phyloP scores from a whole-genome alignment of 2,797 vertebrate species.

The Carapus acus region DNA sequence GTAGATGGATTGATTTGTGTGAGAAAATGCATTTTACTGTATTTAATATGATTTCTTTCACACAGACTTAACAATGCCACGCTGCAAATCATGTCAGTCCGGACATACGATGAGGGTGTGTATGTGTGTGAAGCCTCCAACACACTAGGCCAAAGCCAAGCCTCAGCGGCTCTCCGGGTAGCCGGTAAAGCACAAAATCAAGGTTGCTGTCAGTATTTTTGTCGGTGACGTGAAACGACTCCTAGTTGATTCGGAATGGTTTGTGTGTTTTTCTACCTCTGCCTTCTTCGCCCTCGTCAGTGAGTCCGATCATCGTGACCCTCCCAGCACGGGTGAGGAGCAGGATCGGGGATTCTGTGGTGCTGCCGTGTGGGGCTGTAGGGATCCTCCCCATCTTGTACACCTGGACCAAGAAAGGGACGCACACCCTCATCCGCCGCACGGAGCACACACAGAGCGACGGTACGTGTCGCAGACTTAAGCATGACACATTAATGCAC shows the following conservation, averaged over 20 bases:
- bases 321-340: slow-evolving; percentile 51
- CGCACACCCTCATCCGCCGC: slow-evolving; percentile 24
- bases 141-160: slow-evolving; percentile 56
- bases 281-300: slow-evolving; percentile 38
- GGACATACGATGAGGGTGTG: slow-evolving; percentile 69
- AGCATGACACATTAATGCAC: not conserved
- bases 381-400: slow-evolving; percentile 70
- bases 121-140: slow-evolving; percentile 72
- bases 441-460: slow-evolving; percentile 38
- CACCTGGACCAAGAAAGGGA: slow-evolving; percentile 59
- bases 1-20: not conserved
- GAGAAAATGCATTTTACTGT: not conserved
- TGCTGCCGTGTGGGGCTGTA: slow-evolving; percentile 67
- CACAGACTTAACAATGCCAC: slow-evolving; percentile 66
- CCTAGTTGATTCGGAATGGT: no score
- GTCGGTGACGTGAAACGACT: no score
- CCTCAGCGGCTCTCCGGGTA: slow-evolving; percentile 61
- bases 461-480: slow-evolving; percentile 48
- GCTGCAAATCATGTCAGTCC: slow-evolving; percentile 68
- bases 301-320: slow-evolving; percentile 69
- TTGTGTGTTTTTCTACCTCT: not conserved
- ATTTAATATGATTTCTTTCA: slow-evolving; percentile 14
- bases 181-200: slow-evolving; percentile 67
- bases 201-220: no score
- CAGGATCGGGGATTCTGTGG: slow-evolving; percentile 45